Evolutionary conservation across 2,113 vertebrate species (phyloP), one percentile per base, ranked within the genome.

Genomic region (Psittacula cyanocephala): DNA sequence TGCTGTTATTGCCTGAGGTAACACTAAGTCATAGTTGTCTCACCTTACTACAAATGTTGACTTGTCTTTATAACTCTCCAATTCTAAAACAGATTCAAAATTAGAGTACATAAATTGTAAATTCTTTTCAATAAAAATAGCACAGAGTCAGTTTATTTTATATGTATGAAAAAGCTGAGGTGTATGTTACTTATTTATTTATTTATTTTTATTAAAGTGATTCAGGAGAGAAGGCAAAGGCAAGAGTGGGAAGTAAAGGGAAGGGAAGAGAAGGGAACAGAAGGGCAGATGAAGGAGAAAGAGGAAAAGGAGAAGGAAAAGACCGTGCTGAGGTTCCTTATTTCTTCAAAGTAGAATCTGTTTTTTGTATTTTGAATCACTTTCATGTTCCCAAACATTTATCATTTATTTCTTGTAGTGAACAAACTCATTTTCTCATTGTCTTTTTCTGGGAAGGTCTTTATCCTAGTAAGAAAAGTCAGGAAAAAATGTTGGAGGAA

Each of bases 191-290:
- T 37, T 37, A 3, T 29, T n/a, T 59, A 33, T 55, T 20, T 60
- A 19, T 31, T 53, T 52, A 20, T 33, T 55, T 39, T 70, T 7
- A 33, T 35, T n/a, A 52, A 41, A 8, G 10, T 69, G 6, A 15
- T 39, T 22, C 7, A 79, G 53, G 9, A 67, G n/a, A 55, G 68
- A 86, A 76, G 9, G 7, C 11, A 57, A 75, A 43, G 12, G 9
- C 10, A 65, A 53, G 22, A n/a, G 1, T 2, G 5, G 4, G 9
- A 47, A 70, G 9, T 29, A n/a, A n/a, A n/a, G n/a, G n/a, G 11
- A 15, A 69, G n/a, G 27, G 10, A 57, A 5, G 2, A 6, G 19
- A 69, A 62, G 5, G 28, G 28, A 28, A 25, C 6, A 13, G 9
- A 5, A 33, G 8, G 6, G 7, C 15, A 13, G 12, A 7, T n/a